A percentile compares a stretch with the other conserved stretches of the same genome.
Evolutionary conservation across 2,797 vertebrate genomes (phyloP).

Genomic region (Garrulus glandarius): DNA sequence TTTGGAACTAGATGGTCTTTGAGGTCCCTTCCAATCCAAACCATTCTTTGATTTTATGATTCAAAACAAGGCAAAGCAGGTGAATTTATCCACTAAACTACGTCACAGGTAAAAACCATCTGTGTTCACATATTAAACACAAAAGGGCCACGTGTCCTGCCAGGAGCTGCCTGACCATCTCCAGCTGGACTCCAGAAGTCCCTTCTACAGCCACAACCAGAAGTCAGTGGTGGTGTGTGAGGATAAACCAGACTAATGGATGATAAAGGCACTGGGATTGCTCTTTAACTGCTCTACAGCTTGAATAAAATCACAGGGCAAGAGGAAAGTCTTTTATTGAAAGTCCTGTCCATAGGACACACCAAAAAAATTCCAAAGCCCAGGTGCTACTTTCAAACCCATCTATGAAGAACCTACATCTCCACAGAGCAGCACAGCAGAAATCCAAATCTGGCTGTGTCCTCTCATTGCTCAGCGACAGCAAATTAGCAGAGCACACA

Average conservation of each 20-base stretch:
- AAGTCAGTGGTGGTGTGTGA: background rate
- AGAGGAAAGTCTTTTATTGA: background rate
- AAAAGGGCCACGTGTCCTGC: accelerated
- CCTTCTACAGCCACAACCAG: background rate
- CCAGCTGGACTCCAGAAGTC: background rate
- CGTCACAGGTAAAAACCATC: background rate
- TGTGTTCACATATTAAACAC: background rate
- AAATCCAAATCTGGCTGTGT: background rate
- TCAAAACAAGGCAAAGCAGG: background rate
- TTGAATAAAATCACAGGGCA: background rate
- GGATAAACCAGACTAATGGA: background rate
- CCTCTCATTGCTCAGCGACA: background rate
- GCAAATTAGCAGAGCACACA: background rate
- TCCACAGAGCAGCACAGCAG: background rate
- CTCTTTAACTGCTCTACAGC: background rate
- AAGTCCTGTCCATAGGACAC: background rate
- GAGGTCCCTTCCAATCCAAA: background rate
- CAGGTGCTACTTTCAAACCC: background rate
- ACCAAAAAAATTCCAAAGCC: background rate
- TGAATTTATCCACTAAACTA: background rate
- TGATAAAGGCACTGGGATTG: background rate
- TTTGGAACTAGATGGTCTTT: background rate
- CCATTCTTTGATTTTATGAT: background rate
- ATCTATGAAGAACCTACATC: background rate
- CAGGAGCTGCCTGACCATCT: background rate